These are phyloP conservation scores for Danaus melanippus DNA, from an alignment of 1,140 invertebrate species.

Conservation along the genomic window DNA sequence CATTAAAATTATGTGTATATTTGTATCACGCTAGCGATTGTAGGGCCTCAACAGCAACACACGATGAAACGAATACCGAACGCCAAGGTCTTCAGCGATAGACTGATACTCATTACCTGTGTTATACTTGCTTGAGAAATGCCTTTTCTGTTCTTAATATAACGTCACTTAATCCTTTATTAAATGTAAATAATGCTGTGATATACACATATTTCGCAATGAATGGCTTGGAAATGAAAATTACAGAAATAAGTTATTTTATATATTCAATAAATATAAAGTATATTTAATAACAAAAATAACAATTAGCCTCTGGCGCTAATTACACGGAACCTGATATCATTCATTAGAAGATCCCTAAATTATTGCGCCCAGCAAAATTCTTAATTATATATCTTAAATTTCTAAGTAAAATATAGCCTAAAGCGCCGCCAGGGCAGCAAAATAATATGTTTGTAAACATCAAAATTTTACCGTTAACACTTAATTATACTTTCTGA, in stretches of 20 bases:
- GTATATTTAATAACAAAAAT: conserved; percentile 56
- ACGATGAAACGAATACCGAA: conserved; percentile 49
- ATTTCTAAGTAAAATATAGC: conserved; percentile 70
- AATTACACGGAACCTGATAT: conserved; percentile 69
- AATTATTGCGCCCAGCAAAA: conserved; percentile 67
- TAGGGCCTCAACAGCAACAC: conserved; percentile 58
- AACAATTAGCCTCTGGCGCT: conserved; percentile 51
- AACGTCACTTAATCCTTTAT: no score
- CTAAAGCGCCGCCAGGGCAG: conserved; percentile 48
- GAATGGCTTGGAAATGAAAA: no score
- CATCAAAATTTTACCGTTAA: conserved; percentile 62
- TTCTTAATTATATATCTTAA: conserved; percentile 72
- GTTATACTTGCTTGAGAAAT: conserved; percentile 6
- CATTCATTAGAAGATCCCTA: conserved; percentile 65
- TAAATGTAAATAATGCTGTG: no score
- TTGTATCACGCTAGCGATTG: conserved; percentile 69
- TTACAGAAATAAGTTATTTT: no score
- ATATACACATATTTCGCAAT: no score
- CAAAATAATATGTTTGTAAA: conserved; percentile 72
- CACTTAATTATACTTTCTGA: conserved; percentile 54
- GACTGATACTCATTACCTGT: conserved; percentile 22
- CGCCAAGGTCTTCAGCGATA: conserved; percentile 49
- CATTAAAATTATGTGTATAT: conserved; percentile 72
- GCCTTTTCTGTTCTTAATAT: no score
- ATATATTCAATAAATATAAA: no score